Base-by-base conservation (phyloP, 2,113 vertebrate genomes). In the Scortum barcoo region DNA sequence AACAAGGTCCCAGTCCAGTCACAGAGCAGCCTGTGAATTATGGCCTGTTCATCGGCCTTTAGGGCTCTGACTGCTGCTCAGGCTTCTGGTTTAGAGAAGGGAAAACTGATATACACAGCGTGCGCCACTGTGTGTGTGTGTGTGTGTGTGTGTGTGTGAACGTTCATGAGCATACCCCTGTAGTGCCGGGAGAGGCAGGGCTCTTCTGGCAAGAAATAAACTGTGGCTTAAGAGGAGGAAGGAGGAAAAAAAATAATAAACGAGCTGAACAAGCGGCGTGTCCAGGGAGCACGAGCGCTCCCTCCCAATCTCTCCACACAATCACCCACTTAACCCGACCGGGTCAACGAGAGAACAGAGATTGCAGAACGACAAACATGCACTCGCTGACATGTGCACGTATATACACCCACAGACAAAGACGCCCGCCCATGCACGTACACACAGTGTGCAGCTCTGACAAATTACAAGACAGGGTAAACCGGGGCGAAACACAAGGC, bases 1-100 rank as follows among this genome's bases (percentile, higher is more conserved):
- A 91, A 89, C 72, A 54, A 83, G 58, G 79, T 88, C 81, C 70
- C 80, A 76, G 81, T 84, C 80, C 86, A 90, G 89, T 83, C 77
- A 60, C 84, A 85, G 81, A 90, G 69, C 80, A 89, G 76, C 65
- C 76, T 26, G 76, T 92, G 93, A 93, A 83, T 92, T 89, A 94
- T 88, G 51, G 78, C 71, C 83, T 54, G 83, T 84, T 89, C 89
- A 85, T 86, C 86, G 60, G 84, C 84, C 78, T 81, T 69, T 48
- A 83, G 85, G 80, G 84, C 74, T 60, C 56, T 28, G 44, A 51
- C 74, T 76, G 68, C 74, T 48, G 72, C 83, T 65, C 77, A 44
- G 57, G 73, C 57, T 42, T 36, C 33, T 70, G 61, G 58, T 60
- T 69, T 57, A 28, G 4, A 50, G 36, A 40, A 33, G 36, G 50